Evolutionary conservation across 2,888 invertebrate species (phyloP), one percentile per base, ranked within the genome.

Genomic region (Eumerus sabulonum): DNA sequence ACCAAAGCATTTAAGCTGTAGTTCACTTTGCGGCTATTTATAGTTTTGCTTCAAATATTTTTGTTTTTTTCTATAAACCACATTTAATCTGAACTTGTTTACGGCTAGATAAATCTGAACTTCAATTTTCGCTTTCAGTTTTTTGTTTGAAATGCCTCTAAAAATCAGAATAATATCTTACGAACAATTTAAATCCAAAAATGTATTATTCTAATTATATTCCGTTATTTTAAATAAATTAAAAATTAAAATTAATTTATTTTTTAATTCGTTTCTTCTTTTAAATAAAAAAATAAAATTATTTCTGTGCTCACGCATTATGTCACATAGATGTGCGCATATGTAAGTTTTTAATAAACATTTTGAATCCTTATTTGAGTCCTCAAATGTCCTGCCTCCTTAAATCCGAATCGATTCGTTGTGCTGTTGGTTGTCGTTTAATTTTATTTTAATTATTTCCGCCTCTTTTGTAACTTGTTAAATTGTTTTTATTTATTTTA

Each of bases 271-370:
- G 50, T 62, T 64, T 64, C 47, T 70, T 72, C 62, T 45, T 67
- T 66, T 54, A 40, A 40, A 56, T 50, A 53, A 48, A 27, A 47
- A 36, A 40, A 54, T 35, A 16, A 36, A 63, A 79, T 74, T 74
- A 54, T 82, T 82, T 68, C 68, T 77, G 50, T 68, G 77, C 81
- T 77, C 81, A 77, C 77, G 64, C 62, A 82, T 82, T 77, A 76
- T 76, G 56, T 82, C 81, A 76, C 71, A 71, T 82, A 82, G 81
- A 72, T 82, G 81, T 82, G 81, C 81, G 81, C 81, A 82, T 72
- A 82, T 82, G 81, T 82, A 82, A 77, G 81, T 82, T 82, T 60
- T 62, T 62, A 45, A 42, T 40, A 72, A 73, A 59, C 67, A 44
- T 77, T 45, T 77, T 9, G 62, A 64, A 59, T 16, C 7, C 27